These are phyloP conservation scores for Drosophila koepferae DNA, from an alignment of 2,888 invertebrate species.

Conservation along the genomic window DNA sequence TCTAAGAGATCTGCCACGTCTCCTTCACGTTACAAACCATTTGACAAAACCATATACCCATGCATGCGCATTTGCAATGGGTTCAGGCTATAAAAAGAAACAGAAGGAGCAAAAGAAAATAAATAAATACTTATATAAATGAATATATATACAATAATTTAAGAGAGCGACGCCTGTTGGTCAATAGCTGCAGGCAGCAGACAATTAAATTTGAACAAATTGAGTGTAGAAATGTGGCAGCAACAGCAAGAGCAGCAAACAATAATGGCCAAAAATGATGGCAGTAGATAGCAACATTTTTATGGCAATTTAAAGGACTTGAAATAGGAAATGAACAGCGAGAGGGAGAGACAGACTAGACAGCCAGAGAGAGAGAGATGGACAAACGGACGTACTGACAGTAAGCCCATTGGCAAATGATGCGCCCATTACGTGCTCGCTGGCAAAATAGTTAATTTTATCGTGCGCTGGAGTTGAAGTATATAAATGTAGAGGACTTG, in stretches of 20 bases:
- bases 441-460: slow-evolving; percentile 76
- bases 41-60: neutral
- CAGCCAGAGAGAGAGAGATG: neutral
- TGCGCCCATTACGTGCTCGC: slow-evolving; percentile 74
- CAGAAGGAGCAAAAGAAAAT: slow-evolving; percentile 19
- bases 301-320: slow-evolving; percentile 78
- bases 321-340: slow-evolving; percentile 62
- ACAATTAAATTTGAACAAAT: slow-evolving; percentile 81
- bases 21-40: neutral
- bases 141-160: slow-evolving; percentile 62
- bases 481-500: slow-evolving; percentile 68
- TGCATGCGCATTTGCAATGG: neutral
- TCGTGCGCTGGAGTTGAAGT: slow-evolving; percentile 69
- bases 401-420: slow-evolving; percentile 60
- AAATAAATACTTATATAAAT: slow-evolving; percentile 46
- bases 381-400: slow-evolving; percentile 12
- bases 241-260: neutral
- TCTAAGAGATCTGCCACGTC: neutral
- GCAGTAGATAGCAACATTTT: slow-evolving; percentile 68
- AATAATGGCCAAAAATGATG: slow-evolving; percentile 56
- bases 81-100: slow-evolving; percentile 6
- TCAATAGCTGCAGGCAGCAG: slow-evolving; percentile 57
- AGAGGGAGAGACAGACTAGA: too few species aligned
- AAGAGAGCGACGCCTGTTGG: slow-evolving; percentile 28
- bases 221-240: slow-evolving; percentile 76